A percentile compares a stretch with the other conserved stretches of the same genome.
Conservation (phyloP, 2,113 vertebrate genomes). For the Datnioides undecimradiatus region DNA sequence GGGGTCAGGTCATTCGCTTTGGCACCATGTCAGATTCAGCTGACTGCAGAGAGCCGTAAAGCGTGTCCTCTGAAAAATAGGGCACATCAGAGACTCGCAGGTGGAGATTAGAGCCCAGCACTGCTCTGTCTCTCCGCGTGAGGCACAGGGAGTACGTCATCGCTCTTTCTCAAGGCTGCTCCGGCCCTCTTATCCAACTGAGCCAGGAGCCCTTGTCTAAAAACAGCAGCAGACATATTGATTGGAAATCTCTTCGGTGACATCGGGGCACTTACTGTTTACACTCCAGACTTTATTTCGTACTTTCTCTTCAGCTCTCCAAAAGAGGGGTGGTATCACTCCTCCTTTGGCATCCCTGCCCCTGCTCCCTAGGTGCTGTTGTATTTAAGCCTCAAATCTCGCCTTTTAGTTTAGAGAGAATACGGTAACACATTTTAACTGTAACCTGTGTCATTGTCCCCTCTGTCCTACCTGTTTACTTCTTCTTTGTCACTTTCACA, state of each 20-base stretch:
- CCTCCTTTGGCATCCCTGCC: not conserved
- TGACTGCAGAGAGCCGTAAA: slow-evolving; percentile 43
- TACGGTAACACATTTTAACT: not conserved
- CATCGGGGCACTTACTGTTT: slow-evolving; percentile 62
- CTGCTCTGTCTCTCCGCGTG: slow-evolving; percentile 42
- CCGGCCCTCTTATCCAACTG: slow-evolving; percentile 39
- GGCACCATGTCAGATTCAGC: slow-evolving; percentile 54
- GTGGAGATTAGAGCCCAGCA: slow-evolving; percentile 46
- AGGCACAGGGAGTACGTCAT: slow-evolving; percentile 40
- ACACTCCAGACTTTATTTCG: slow-evolving; percentile 45
- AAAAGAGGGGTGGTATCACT: not conserved
- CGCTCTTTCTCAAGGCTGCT: slow-evolving; percentile 39
- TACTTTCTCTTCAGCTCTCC: slow-evolving; percentile 23
- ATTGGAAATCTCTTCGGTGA: slow-evolving; percentile 61
- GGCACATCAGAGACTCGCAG: slow-evolving; percentile 48
- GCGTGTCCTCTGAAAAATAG: slow-evolving; percentile 21
- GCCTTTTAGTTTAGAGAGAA: not conserved
- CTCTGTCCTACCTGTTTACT: not conserved
- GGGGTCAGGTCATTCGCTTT: slow-evolving; percentile 41
- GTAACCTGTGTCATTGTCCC: not conserved
- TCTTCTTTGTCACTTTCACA: not conserved
- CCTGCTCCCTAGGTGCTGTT: not conserved
- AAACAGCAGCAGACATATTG: slow-evolving; percentile 68
- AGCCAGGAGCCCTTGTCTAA: slow-evolving; percentile 50
- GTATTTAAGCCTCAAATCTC: not conserved